phyloP scores from a whole-genome alignment of 2,888 invertebrate genomes.

The Hipparchia sbordonii region DNA sequence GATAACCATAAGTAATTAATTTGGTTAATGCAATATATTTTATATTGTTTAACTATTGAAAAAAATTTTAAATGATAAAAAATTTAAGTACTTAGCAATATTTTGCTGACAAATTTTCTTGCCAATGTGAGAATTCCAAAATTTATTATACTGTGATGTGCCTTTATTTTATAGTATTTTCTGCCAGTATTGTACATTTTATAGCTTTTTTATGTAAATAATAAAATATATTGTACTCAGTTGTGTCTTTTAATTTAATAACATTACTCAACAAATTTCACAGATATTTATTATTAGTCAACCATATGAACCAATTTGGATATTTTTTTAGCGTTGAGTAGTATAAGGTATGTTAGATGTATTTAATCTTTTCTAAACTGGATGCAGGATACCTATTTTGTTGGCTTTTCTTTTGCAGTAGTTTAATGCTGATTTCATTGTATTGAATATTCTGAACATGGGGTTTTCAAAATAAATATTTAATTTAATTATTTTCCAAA shows the following conservation, averaged over 20 bases:
- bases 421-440: too few relatives aligned
- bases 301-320: too few relatives aligned
- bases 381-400: not conserved
- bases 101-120: slow-evolving; percentile 19
- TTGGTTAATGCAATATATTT: not conserved
- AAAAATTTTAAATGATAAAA: not conserved
- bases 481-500: slow-evolving; percentile 2
- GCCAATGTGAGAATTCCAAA: slow-evolving; percentile 33
- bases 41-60: not conserved
- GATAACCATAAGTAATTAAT: not conserved
- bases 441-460: too few relatives aligned
- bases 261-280: not conserved
- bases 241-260: not conserved
- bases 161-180: slow-evolving; percentile 55
- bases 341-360: too few relatives aligned
- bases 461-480: slow-evolving; percentile 11
- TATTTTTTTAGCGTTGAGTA: too few relatives aligned
- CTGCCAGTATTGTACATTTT: slow-evolving; percentile 60
- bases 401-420: not conserved
- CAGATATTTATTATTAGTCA: too few relatives aligned
- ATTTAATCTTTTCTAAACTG: not conserved
- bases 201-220: slow-evolving; percentile 47
- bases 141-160: slow-evolving; percentile 62
- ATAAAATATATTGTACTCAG: slow-evolving; percentile 32
- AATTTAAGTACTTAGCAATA: not conserved